Evolutionary conservation across 2,113 vertebrate species (phyloP), one percentile per base, ranked within the genome.

Genomic region (Chiloscyllium plagiosum): DNA sequence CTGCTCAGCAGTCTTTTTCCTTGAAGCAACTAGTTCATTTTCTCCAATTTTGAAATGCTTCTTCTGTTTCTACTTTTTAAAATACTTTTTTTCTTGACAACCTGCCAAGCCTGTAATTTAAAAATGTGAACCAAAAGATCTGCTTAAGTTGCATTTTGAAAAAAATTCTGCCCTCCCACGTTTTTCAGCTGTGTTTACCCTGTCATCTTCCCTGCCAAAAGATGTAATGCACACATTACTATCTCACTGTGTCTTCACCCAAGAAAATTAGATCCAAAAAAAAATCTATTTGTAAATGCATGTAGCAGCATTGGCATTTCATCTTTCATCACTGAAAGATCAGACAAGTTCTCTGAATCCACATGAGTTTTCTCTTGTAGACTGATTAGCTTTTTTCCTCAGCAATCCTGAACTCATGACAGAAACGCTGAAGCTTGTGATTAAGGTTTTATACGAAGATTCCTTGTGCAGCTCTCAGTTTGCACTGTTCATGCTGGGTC

Each of bases 41-140:
- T 95, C 68, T 76, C 94, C 69, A 72, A 70, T 70, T 95, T 52
- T 72, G 72, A 95, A 52, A 72, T 50, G 69, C 37, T 72, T 72
- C 68, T 95, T 47, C 69, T 26, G 69, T 72, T 69, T 29, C 94
- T 95, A 52, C 72, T 61, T 50, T 95, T 76, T 72, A 47, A 95
- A 72, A 69, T 72, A 52, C 56, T 37, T 65, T n/a, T 70, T 50
- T 52, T 95, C n/a, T 95, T 95, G 68, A 94, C 93, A 70, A 12
- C 93, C 69, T 95, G 94, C 94, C 94, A 72, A 95, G 94, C 68
- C 37, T 95, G 22, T 95, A 95, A 95, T 76, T 95, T 95, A 26
- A 95, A 95, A 95, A 68, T 4, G 33, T 93, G 89, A 93, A 93
- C n/a, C 61, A 93, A 37, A 61, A 66, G 17, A 93, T 68, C 89